Percentiles rank a stretch among this genome's conserved stretches.
Conservation (phyloP, 2,797 vertebrate genomes). For the Lateolabrax maculatus region DNA sequence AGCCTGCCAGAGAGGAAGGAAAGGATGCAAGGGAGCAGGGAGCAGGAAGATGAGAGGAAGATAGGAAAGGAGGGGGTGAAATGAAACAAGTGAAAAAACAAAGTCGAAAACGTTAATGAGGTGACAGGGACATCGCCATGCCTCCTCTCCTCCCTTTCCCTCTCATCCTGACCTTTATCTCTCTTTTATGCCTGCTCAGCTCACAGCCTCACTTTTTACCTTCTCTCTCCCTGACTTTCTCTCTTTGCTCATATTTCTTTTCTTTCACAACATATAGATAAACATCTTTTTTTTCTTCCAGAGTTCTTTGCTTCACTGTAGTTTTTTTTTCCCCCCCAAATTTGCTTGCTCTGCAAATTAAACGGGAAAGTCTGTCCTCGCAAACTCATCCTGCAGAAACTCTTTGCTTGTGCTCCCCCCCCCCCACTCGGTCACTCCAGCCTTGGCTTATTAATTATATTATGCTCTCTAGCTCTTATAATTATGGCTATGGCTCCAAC, state of each 20-base stretch:
- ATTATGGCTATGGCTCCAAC: conserved; percentile 58
- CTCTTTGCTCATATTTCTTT: conserved; percentile 48
- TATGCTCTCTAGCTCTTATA: conserved; percentile 61
- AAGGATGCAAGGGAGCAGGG: neutral
- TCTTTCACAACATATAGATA: conserved; percentile 54
- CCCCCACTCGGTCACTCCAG: conserved; percentile 42
- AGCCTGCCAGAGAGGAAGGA: conserved; percentile 21
- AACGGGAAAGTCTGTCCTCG: conserved; percentile 34
- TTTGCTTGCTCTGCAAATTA: conserved; percentile 69
- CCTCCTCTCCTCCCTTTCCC: conserved; percentile 37
- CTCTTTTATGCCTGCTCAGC: conserved; percentile 63
- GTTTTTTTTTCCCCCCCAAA: conserved; percentile 24
- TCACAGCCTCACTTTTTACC: conserved; percentile 46
- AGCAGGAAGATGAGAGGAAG: neutral
- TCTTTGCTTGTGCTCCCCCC: conserved; percentile 4
- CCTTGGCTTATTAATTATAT: conserved; percentile 70
- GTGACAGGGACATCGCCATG: conserved; percentile 62
- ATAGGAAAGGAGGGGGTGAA: conserved; percentile 1
- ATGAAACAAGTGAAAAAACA: conserved; percentile 36
- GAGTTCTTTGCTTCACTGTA: conserved; percentile 26
- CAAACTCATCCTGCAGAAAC: conserved; percentile 46
- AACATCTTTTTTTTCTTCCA: conserved; percentile 37
- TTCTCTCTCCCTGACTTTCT: conserved; percentile 21
- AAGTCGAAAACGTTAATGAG: conserved; percentile 69
- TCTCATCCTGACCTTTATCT: conserved; percentile 67